Evolutionary conservation across 2,888 invertebrate genomes (phyloP).

Genomic region (Eristalis tenax): DNA sequence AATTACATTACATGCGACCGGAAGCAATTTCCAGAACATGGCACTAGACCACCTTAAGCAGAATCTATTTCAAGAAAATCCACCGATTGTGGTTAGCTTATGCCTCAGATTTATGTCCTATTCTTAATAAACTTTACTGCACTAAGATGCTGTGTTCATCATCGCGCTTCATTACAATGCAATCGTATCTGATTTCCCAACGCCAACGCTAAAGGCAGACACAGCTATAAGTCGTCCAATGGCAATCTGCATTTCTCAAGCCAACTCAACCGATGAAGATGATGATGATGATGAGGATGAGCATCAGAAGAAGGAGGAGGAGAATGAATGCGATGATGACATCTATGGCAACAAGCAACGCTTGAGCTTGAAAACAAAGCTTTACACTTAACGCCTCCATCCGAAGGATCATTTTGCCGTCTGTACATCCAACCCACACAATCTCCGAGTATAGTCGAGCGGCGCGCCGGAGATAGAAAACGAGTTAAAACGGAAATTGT

Average conservation of each 20-base stretch:
- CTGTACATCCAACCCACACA: conserved; percentile 22
- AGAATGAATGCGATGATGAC: neutral
- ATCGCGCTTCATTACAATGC: neutral
- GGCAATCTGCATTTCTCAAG: conserved; percentile 49
- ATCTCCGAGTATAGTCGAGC: conserved; percentile 29
- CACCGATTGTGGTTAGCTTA: too few species aligned
- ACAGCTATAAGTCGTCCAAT: conserved; percentile 26
- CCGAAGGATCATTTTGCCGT: conserved; percentile 28
- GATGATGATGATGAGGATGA: neutral
- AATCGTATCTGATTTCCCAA: neutral
- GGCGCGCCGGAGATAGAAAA: conserved; percentile 68
- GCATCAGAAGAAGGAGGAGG: too few species aligned
- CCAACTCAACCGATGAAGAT: conserved; percentile 4
- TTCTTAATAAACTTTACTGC: too few species aligned
- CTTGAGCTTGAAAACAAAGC: conserved; percentile 34
- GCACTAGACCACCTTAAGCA: too few species aligned
- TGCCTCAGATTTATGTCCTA: too few species aligned
- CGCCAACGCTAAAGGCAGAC: neutral
- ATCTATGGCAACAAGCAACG: conserved; percentile 17
- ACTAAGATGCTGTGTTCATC: neutral
- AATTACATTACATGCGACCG: too few species aligned
- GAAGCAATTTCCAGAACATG: too few species aligned
- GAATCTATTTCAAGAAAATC: too few species aligned
- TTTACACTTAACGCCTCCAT: conserved; percentile 58
- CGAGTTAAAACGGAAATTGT: conserved; percentile 70